phyloP scores from a whole-genome alignment of 2,888 invertebrate species.

The Dynastes maya region DNA sequence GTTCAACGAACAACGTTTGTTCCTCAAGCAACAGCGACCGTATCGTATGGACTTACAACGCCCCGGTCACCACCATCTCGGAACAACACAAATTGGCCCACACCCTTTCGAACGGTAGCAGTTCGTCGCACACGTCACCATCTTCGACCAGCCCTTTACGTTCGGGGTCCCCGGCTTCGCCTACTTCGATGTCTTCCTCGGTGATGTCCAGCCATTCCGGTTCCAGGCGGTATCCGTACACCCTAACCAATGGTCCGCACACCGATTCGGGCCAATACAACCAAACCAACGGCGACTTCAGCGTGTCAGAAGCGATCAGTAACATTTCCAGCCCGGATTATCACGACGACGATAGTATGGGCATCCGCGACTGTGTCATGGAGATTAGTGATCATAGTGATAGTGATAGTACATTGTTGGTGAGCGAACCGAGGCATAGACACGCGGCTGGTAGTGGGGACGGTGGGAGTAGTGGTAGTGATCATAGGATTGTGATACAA shows the following conservation, averaged over 20 bases:
- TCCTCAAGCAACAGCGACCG: slow-evolving; percentile 75
- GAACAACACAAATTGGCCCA: slow-evolving; percentile 73
- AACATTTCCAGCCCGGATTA: slow-evolving; percentile 93
- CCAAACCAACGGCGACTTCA: slow-evolving; percentile 78
- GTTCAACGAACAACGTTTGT: slow-evolving; percentile 60
- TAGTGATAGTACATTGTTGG: slow-evolving; percentile 90
- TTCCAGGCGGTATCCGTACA: slow-evolving; percentile 75
- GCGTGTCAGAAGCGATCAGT: slow-evolving; percentile 89
- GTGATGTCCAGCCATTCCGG: slow-evolving; percentile 87
- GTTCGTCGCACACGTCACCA: slow-evolving; percentile 76
- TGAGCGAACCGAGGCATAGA: slow-evolving; percentile 82
- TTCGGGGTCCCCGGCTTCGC: slow-evolving; percentile 81
- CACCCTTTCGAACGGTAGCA: slow-evolving; percentile 75
- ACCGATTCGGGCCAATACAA: slow-evolving; percentile 59
- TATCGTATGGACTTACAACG: slow-evolving; percentile 94
- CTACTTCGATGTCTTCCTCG: slow-evolving; percentile 90
- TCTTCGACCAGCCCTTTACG: slow-evolving; percentile 85
- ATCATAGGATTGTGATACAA: slow-evolving; percentile 90
- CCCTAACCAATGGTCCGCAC: slow-evolving; percentile 68
- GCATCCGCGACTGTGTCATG: slow-evolving; percentile 88
- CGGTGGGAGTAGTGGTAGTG: slow-evolving; percentile 64
- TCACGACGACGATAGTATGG: slow-evolving; percentile 89
- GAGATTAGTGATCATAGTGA: slow-evolving; percentile 91
- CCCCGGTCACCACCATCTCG: slow-evolving; percentile 80
- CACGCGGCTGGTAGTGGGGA: slow-evolving; percentile 72